A percentile compares a stretch with the other conserved stretches of the same genome.
Conservation (phyloP, 2,797 vertebrate genomes). For the Acridotheres tristis region DNA sequence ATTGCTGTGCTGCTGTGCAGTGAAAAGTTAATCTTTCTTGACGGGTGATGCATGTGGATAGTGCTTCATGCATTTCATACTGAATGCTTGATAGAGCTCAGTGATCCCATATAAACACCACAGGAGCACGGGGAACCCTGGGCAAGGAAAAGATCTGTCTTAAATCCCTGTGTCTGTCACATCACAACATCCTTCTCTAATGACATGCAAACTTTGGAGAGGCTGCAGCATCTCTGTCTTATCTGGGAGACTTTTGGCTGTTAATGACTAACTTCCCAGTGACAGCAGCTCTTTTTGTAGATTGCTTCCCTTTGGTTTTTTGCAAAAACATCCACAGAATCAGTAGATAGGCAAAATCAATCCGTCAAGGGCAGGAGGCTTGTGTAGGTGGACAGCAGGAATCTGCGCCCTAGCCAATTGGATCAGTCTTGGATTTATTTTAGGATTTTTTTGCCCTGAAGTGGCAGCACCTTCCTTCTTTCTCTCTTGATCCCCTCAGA, state of each 20-base stretch:
- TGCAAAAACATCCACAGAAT: not conserved
- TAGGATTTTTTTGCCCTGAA: not conserved
- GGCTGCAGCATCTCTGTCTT: conserved; percentile 21
- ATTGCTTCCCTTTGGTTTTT: not conserved
- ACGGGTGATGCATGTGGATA: conserved; percentile 29
- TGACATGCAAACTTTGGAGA: conserved; percentile 19
- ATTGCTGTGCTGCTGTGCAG: conserved; percentile 48
- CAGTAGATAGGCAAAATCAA: conserved; percentile 44
- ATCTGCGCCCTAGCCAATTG: not conserved
- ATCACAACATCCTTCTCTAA: not conserved
- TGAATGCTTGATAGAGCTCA: conserved; percentile 25
- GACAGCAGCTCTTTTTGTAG: conserved; percentile 22
- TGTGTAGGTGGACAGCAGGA: conserved; percentile 50
- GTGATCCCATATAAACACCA: conserved; percentile 24
- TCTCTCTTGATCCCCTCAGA: not conserved
- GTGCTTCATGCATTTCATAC: conserved; percentile 30
- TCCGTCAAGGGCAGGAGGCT: not conserved
- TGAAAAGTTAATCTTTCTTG: conserved; percentile 70
- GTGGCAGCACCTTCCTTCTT: not conserved
- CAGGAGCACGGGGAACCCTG: conserved; percentile 1
- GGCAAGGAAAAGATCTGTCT: conserved; percentile 42
- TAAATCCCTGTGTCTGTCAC: conserved; percentile 25
- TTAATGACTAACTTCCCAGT: conserved; percentile 60
- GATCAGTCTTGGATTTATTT: not conserved
- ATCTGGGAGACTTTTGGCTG: not conserved